Base-by-base conservation (phyloP, 2,797 vertebrate genomes). In the Protonibea diacanthus region DNA sequence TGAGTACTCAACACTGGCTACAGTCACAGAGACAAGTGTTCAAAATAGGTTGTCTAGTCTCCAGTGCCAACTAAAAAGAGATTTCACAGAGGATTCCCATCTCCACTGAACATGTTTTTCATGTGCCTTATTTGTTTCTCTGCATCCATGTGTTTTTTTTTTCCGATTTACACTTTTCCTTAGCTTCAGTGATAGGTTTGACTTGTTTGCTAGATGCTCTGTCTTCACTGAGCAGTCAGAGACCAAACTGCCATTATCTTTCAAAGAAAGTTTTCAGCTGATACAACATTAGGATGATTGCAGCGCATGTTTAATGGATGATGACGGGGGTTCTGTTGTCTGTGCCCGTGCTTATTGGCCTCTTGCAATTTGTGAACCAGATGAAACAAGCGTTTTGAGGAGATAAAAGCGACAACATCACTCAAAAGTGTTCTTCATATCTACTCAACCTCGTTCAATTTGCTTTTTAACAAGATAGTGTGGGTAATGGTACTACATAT, bases 231-330 rank as follows among this genome's bases (percentile, higher is more conserved):
- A 13, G 49, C 25, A 57, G 6, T 48, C 10, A 5, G 1, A 33
- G 33, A 33, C 33, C 18, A 61, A 10, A 63, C 44, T 57, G n/a
- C 7, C 17, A 3, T 49, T 18, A 47, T 64, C 20, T 71, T 12
- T 38, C 17, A 25, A 38, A 11, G 47, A 55, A 59, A 6, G 27
- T 55, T 71, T 76, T 80, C 47, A 68, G 80, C 64, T 57, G 3
- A 42, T 55, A 55, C 17, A 21, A 14, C 29, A 27, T 66, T 21
- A 53, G 11, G 45, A 42, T 70, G 18, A 68, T 58, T 48, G 44
- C 18, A 13, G 12, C 0, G 0, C 38, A 33, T 53, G 48, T 11
- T 29, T 40, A 21, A 25, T 7, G 55, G 55, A 13, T n/a, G 45
- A 45, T 25, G 4, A 59, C 9, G 2, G 40, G 1, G 2, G 1